Conservation (phyloP, 1,140 invertebrate species). For the Platyscapa corneri region DNA sequence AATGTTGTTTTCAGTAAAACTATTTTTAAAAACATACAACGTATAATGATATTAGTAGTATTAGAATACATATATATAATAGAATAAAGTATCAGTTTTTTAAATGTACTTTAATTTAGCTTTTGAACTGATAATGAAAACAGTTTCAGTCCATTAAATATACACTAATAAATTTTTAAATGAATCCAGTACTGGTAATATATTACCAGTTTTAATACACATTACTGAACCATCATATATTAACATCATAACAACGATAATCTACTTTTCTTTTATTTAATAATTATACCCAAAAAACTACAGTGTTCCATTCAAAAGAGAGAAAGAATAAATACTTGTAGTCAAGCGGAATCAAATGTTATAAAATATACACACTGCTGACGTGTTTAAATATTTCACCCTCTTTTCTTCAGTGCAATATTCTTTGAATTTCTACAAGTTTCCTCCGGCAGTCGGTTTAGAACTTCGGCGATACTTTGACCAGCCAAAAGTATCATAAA, state of each 20-base stretch:
- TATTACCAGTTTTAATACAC: neutral
- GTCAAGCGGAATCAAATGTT: neutral
- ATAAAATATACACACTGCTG: neutral
- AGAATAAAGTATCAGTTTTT: too few species aligned
- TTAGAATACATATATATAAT: too few species aligned
- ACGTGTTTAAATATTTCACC: neutral
- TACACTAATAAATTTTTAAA: too few species aligned
- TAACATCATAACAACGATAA: too few species aligned
- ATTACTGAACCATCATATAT: neutral
- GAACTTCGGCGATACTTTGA: neutral
- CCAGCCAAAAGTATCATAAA: constrained; percentile 37
- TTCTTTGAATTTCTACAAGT: neutral
- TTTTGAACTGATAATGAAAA: neutral
- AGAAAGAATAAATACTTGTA: neutral
- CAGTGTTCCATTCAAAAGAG: neutral
- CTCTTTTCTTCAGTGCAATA: too few species aligned
- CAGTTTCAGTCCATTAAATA: neutral
- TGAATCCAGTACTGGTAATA: neutral
- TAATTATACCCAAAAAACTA: too few species aligned
- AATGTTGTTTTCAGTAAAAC: too few species aligned
- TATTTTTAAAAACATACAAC: too few species aligned
- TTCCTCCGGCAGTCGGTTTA: neutral
- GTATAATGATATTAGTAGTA: too few species aligned
- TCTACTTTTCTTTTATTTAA: too few species aligned
- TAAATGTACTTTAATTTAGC: too few species aligned